A percentile compares a stretch with the other conserved stretches of the same genome.
These are phyloP conservation scores for Brachyopa scutellaris DNA, from an alignment of 2,888 invertebrate genomes.

Conservation along the genomic window DNA sequence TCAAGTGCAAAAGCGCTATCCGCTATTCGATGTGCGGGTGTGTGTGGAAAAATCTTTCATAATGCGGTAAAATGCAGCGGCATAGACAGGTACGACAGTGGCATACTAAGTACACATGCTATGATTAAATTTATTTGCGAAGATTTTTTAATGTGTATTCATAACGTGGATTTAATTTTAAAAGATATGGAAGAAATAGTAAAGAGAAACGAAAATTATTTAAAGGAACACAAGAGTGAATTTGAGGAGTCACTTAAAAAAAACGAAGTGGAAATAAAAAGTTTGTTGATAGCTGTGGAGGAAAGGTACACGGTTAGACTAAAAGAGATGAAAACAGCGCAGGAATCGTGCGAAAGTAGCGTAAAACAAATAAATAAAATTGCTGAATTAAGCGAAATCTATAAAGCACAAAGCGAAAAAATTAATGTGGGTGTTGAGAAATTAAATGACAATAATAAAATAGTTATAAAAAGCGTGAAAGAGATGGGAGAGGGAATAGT, in stretches of 20 bases:
- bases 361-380: conserved; percentile 11
- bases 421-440: too few relatives aligned
- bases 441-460: too few relatives aligned
- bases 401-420: neutral
- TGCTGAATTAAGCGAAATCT: neutral
- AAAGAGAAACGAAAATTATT: neutral
- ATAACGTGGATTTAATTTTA: neutral
- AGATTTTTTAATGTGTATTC: neutral
- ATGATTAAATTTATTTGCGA: neutral
- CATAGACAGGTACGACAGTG: neutral
- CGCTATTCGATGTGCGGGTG: neutral
- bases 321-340: neutral
- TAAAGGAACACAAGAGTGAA: neutral
- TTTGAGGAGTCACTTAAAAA: neutral
- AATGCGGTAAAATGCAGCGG: neutral
- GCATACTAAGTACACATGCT: neutral
- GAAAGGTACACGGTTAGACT: neutral
- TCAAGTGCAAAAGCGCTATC: too few relatives aligned
- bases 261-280: conserved; percentile 7
- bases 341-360: conserved; percentile 10
- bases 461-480: too few relatives aligned
- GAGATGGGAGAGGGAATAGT: too few relatives aligned
- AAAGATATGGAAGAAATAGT: neutral
- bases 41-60: neutral
- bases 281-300: neutral